Conservation (phyloP, 2,797 vertebrate species). For the Setipinna tenuifilis region DNA sequence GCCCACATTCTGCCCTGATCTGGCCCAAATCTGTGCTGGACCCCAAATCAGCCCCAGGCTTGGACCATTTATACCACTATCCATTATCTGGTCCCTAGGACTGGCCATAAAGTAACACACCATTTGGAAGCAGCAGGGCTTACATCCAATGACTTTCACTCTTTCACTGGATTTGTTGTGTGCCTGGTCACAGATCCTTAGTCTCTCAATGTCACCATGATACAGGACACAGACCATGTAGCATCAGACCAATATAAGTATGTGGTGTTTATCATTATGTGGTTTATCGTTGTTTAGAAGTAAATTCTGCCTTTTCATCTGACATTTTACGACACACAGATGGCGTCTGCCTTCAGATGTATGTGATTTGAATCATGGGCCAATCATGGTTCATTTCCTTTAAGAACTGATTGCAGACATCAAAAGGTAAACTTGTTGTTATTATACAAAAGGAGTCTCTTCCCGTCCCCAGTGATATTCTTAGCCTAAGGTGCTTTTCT, state of each 20-base stretch:
- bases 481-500: neutral
- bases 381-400: neutral
- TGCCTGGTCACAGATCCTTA: too few relatives aligned
- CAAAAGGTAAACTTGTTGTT: neutral
- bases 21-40: neutral
- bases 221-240: too few relatives aligned
- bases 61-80: neutral
- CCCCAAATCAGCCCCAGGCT: neutral
- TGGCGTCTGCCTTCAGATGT: neutral
- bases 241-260: too few relatives aligned
- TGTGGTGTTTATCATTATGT: neutral
- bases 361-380: neutral
- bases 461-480: neutral
- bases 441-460: neutral
- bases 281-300: too few relatives aligned
- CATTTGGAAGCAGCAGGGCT: neutral
- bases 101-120: neutral
- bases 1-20: neutral
- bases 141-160: neutral
- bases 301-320: neutral
- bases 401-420: neutral
- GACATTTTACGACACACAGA: neutral
- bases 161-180: neutral
- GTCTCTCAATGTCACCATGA: too few relatives aligned
- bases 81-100: neutral